Percentiles rank a stretch among this genome's conserved stretches.
phyloP scores from a whole-genome alignment of 64 coral and sea anemone species.

The Dendrophyllia cribrosa region DNA sequence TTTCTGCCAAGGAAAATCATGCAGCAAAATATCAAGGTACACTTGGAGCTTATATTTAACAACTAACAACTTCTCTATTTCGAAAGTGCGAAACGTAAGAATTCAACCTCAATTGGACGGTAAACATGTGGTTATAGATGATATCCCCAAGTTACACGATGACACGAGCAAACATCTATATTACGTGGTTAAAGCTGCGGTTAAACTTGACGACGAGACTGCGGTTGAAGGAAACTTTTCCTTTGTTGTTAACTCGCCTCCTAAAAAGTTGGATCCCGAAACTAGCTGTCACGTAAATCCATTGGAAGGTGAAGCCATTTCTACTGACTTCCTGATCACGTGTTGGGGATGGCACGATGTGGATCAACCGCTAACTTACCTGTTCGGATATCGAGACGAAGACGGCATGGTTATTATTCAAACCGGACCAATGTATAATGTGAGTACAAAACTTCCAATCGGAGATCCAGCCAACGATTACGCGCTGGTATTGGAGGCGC shows the following conservation, averaged over 20 bases:
- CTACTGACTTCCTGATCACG: background rate
- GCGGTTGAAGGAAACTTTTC: background rate
- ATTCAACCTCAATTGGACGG: background rate
- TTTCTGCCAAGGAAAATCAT: slow-evolving; percentile 13
- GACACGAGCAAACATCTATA: background rate
- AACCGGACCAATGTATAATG: background rate
- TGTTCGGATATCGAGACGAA: background rate
- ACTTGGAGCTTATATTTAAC: slow-evolving; percentile 15
- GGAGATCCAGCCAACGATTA: slow-evolving; percentile 5
- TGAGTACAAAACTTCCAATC: slow-evolving; percentile 31
- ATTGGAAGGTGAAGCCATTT: slow-evolving; percentile 20
- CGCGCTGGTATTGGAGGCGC: background rate
- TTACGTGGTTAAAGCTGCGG: slow-evolving; percentile 6
- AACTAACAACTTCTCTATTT: background rate
- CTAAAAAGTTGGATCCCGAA: background rate
- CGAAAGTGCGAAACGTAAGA: background rate
- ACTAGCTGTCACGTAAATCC: slow-evolving; percentile 4
- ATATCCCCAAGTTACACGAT: background rate
- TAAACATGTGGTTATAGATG: background rate
- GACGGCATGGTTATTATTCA: slow-evolving; percentile 11
- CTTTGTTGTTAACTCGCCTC: slow-evolving; percentile 35
- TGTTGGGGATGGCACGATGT: slow-evolving; percentile 34
- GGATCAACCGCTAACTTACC: slow-evolving; percentile 9
- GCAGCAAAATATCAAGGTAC: slow-evolving; percentile 14
- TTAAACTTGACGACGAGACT: background rate